A percentile compares a stretch with the other conserved stretches of the same genome.
Conservation (phyloP, 2,888 invertebrate genomes). For the Cantharis lateralis region DNA sequence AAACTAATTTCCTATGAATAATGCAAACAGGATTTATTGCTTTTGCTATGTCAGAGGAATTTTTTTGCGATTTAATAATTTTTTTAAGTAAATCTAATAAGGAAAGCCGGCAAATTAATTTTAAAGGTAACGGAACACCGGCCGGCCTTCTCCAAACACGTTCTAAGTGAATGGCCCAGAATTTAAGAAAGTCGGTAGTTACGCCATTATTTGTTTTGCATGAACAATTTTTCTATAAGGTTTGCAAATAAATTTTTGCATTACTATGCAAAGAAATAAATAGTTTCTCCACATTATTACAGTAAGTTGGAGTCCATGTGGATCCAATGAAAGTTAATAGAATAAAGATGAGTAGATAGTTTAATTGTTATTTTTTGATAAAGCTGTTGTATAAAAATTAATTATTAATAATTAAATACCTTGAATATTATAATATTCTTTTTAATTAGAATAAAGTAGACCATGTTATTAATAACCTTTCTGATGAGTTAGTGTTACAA, state of each 20-base stretch:
- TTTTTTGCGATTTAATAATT: not conserved
- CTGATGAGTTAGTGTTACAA: not conserved
- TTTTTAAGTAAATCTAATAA: not conserved
- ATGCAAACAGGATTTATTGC: not conserved
- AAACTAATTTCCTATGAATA: not conserved
- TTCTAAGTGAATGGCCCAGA: conserved; percentile 33
- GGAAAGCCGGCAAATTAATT: not conserved
- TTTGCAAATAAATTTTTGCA: conserved; percentile 14
- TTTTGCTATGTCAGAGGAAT: not conserved
- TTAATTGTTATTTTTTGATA: not conserved
- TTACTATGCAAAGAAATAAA: conserved; percentile 12
- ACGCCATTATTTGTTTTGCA: conserved; percentile 29
- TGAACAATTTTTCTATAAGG: conserved; percentile 26
- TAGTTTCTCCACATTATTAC: not conserved
- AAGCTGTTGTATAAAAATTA: not conserved
- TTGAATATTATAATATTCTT: not conserved
- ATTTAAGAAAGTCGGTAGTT: conserved; percentile 35
- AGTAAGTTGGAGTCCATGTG: not conserved
- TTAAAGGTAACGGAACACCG: conserved; percentile 28
- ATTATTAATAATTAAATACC: not conserved
- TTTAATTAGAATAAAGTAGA: not conserved
- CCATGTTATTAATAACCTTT: not conserved
- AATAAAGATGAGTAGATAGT: conserved; percentile 8
- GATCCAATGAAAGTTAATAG: conserved; percentile 6
- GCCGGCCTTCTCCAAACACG: conserved; percentile 29